Conservation (phyloP, 37 sponge, comb jelly and placozoan genomes). For the Mnemiopsis leidyi region DNA sequence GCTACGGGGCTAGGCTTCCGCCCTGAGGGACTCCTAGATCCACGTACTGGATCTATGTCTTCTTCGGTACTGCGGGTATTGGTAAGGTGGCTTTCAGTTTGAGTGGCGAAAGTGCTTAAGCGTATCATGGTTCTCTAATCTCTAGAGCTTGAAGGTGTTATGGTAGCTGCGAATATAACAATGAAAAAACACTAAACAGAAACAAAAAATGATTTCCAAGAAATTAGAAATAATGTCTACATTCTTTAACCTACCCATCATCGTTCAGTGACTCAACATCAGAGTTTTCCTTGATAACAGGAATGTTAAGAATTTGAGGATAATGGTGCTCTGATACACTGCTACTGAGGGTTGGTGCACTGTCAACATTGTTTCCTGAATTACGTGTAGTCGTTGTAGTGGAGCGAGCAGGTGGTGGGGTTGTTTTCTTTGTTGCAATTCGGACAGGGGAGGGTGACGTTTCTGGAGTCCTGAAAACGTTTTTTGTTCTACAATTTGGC, state of each 20-base stretch:
- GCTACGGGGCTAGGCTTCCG: neutral
- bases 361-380: neutral
- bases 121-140: too few relatives aligned
- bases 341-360: neutral
- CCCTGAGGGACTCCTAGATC: neutral
- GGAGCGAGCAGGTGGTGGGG: neutral
- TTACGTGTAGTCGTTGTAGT: too few relatives aligned
- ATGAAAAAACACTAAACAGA: too few relatives aligned
- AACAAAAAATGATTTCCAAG: too few relatives aligned
- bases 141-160: too few relatives aligned
- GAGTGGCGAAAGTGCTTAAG: too few relatives aligned
- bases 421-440: neutral
- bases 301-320: neutral
- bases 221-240: too few relatives aligned
- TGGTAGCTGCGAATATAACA: too few relatives aligned
- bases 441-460: neutral
- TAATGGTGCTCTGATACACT: neutral
- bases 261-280: neutral
- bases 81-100: too few relatives aligned
- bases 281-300: neutral
- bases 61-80: neutral
- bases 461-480: neutral
- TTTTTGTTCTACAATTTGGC: too few relatives aligned
- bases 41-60: neutral
- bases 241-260: too few relatives aligned